Base-by-base conservation (phyloP, 2,113 vertebrate genomes). In the Sialia sialis region DNA sequence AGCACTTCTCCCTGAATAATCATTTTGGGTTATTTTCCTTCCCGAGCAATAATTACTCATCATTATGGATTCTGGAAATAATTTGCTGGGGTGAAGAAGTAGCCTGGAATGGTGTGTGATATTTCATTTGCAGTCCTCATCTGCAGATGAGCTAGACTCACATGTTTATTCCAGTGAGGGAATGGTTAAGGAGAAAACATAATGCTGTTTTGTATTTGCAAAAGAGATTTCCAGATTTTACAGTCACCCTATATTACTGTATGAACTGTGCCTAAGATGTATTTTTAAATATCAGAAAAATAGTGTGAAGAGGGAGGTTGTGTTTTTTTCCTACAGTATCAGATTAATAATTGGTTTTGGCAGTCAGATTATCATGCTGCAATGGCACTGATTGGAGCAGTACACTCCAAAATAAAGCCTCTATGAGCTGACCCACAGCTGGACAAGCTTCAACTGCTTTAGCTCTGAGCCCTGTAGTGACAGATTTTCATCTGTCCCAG, bases 401-500 rank as follows among this genome's bases (percentile, higher is more conserved):
- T 62, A 17, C 23, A 36, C 58, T 43, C 73, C 58, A 73, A 79
- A 89, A 78, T 52, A 60, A 73, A 79, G 17, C 48, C 25, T 80
- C 2, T 67, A 2, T 54, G 74, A 80, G 46, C 89, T 75, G 68
- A 67, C 90, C 69, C 48, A 63, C 64, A 84, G 87, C 94, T 96
- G 91, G 78, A 85, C 52, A 54, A 78, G 39, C 30, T 85, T 59
- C 69, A 72, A 4, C 25, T 84, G 55, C 25, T 23, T 94, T 82
- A 84, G 23, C 34, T 84, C 54, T 78, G 84, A 81, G 59, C 64
- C 25, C 44, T 70, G 14, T 41, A 56, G 66, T 86, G 81, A 82
- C 89, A 77, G 80, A 84, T 94, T 96, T 91, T 93, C 74, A 70
- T 89, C 54, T 89, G 67, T 73, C 77, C 66, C 78, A 86, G 80